Evolutionary conservation across 2,888 invertebrate genomes (phyloP), one percentile per base, ranked within the genome.

Genomic region (Trissolcus japonicus): DNA sequence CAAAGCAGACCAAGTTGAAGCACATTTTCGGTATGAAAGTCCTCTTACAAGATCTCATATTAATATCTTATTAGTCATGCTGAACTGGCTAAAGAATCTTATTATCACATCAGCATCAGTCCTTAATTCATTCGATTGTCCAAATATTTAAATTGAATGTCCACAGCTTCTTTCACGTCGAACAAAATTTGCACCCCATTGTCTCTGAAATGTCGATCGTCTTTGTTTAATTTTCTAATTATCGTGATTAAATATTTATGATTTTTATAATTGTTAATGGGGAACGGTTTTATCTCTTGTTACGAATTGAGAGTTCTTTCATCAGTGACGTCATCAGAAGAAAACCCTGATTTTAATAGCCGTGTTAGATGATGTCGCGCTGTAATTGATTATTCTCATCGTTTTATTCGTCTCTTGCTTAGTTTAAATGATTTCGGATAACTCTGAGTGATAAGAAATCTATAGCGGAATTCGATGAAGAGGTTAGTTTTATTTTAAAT

Each of bases 11-110:
- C 57, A 48, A 66, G 48, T 7, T 54, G 21, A 43, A 59, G 51
- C 72, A 69, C 73, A 53, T 73, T 63, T 68, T 73, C 73, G 68
- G 61, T 73, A 73, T 66, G 65, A 53, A 57, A 68, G 68, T 73
- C 56, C 46, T 56, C 40, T 77, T 73, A 63, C 56, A 71, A 62
- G 57, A 54, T 16, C 56, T 71, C 60, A 61, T 54, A 60, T 60
- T 59, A 35, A 35, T 35, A 35, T 35, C 35, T 35, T 35, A 35
- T 9, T 35, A 35, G 9, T 1, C 7, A 9, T 50, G 16, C 65
- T 11, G 48, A 63, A 17, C 21, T 6, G 17, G 16, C 43, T 46
- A 35, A 59, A 46, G 50, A 65, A 73, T 73, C 48, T 66, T 73
- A 66, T 73, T 73, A 73, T 61, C 48, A 54, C 46, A 65, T 57